Base-by-base conservation (phyloP, 2,888 invertebrate species). In the Caenorhabditis imperialis region DNA sequence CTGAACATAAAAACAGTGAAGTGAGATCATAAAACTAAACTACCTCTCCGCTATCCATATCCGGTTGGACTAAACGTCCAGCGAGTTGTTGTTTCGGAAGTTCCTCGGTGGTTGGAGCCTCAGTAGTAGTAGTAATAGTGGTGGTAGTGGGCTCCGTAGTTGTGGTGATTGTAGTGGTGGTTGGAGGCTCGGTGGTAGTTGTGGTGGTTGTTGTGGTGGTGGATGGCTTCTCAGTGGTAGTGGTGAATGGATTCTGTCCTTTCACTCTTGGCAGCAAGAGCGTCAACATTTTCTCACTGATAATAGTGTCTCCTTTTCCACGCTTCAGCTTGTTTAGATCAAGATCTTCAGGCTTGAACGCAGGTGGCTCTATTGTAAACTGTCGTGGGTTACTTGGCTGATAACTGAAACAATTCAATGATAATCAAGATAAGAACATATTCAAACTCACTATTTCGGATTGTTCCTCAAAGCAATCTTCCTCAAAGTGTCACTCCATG, bases 301-400 rank as follows among this genome's bases (percentile, higher is more conserved):
- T 83, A 51, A 83, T 83, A n/a, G 48, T 63, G 48, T 83, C 80
- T n/a, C 77, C 77, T 48, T 80, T 79, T 14, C 67, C 72, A 45
- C 75, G 76, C 20, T 74, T 78, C 12, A 76, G 20, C 14, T 65
- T 55, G 25, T 65, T 54, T 25, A 70, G n/a, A 20, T 77, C 74
- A 0, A 74, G 25, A 3, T 74, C 70, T 16, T 71, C 62, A 14
- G 63, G 44, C 10, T 70, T 72, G 30, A 73, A 62, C 18, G 50
- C 40, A 23, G 77, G 77, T 37, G 77, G 72, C 14, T 63, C 63
- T 12, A 76, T 50, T 14, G 76, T 76, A 38, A 76, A 76, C 8
- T 55, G 33, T 12, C 58, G 47, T 0, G 50, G 35, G 35, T 55
- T 70, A n/a, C 47, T 54, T 14, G 76, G 71, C 16, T 35, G 51